A percentile compares a stretch with the other conserved stretches of the same genome.
phyloP scores from a whole-genome alignment of 2,797 vertebrate species.

The Falco biarmicus region DNA sequence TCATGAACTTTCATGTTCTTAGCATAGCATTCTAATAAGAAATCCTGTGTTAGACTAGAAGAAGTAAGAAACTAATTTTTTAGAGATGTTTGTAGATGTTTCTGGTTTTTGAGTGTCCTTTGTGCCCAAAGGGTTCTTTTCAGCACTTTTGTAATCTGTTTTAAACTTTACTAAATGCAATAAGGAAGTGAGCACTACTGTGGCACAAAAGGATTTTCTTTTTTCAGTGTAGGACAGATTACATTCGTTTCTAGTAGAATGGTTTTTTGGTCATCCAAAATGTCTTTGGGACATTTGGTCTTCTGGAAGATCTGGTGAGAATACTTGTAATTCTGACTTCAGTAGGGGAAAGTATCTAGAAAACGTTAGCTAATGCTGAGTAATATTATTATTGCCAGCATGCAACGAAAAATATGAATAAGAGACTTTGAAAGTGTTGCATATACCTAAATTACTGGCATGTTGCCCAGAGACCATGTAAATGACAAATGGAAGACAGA shows the following conservation, averaged over 20 bases:
- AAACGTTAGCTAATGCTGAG: neutral
- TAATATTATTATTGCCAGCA: neutral
- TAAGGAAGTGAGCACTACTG: neutral
- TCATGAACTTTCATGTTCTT: conserved; percentile 46
- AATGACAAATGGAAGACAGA: neutral
- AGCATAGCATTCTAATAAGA: conserved; percentile 18
- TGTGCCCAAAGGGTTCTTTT: neutral
- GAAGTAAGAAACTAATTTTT: neutral
- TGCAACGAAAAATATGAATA: neutral
- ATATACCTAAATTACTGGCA: neutral
- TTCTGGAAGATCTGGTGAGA: neutral
- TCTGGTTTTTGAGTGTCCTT: neutral
- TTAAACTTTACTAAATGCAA: neutral
- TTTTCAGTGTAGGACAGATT: neutral
- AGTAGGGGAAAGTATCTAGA: neutral
- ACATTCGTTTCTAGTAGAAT: neutral
- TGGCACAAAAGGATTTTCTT: neutral
- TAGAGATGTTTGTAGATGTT: neutral
- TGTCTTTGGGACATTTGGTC: neutral
- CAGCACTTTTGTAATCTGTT: neutral
- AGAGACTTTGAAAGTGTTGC: neutral
- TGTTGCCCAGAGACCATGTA: neutral
- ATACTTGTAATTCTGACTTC: neutral
- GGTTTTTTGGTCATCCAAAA: neutral
- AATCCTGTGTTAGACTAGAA: neutral